These are phyloP conservation scores for Callinectes sapidus DNA, from an alignment of 2,888 invertebrate species.

Conservation along the genomic window DNA sequence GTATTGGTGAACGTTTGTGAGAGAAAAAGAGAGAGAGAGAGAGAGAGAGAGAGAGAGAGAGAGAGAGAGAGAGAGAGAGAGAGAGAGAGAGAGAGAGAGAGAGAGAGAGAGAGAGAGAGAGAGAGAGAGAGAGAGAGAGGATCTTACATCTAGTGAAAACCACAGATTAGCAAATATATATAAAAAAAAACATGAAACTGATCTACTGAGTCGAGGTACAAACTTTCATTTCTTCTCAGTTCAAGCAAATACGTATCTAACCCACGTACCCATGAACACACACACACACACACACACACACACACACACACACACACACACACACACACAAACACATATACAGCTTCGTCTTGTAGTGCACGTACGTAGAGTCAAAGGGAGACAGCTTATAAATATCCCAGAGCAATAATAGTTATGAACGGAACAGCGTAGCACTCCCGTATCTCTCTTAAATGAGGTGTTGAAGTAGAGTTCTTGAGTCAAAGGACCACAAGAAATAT, in stretches of 20 bases:
- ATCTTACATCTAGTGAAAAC: not conserved
- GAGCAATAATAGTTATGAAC: constrained; percentile 22
- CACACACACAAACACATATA: not conserved
- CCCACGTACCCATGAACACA: constrained; percentile 11
- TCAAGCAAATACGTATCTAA: not conserved
- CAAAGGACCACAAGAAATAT: constrained; percentile 33
- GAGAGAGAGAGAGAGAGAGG: not conserved
- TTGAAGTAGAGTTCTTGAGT: constrained; percentile 33
- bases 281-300: constrained; percentile 33
- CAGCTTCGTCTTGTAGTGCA: not conserved
- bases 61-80: constrained; percentile 38
- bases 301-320: constrained; percentile 32
- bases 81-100: constrained; percentile 37
- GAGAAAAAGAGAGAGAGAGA: not conserved
- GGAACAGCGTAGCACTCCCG: constrained; percentile 17
- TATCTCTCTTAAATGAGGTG: constrained; percentile 37
- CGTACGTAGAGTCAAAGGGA: not conserved
- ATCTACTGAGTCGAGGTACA: not conserved
- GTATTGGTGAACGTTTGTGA: not conserved
- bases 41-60: not conserved
- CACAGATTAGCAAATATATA: not conserved
- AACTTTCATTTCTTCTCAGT: not conserved
- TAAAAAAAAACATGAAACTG: not conserved
- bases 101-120: constrained; percentile 12
- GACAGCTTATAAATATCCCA: constrained; percentile 27